Percentiles rank a stretch among this genome's conserved stretches.
These are phyloP conservation scores for Proterorhinus semilunaris DNA, from an alignment of 2,113 vertebrate species.

Conservation along the genomic window DNA sequence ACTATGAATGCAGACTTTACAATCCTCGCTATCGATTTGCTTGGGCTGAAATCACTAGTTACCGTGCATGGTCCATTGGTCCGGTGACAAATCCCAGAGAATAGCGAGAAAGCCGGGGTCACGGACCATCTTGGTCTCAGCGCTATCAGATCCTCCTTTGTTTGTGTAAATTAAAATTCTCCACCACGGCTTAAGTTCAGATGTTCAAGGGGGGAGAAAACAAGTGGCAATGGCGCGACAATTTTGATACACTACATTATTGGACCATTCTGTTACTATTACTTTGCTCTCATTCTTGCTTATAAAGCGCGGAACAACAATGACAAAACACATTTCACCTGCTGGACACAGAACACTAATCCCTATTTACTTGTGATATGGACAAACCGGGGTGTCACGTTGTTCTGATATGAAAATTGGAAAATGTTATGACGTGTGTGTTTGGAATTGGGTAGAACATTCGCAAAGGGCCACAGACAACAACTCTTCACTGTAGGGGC, in stretches of 20 bases:
- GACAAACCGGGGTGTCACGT: constrained; percentile 1
- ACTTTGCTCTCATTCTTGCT: constrained; percentile 20
- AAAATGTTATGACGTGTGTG: neutral
- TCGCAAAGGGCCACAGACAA: constrained; percentile 5
- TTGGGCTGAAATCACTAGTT: constrained; percentile 35
- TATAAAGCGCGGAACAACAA: constrained; percentile 9
- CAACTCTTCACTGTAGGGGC: constrained; percentile 14
- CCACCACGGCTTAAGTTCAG: constrained; percentile 20
- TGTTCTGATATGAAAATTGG: neutral
- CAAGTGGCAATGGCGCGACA: neutral
- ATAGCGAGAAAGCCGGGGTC: constrained; percentile 12
- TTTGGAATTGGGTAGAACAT: neutral
- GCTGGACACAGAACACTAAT: constrained; percentile 12
- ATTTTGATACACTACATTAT: constrained; percentile 24
- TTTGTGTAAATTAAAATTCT: constrained; percentile 35
- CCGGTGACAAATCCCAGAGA: constrained; percentile 28
- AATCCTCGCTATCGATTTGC: constrained; percentile 67
- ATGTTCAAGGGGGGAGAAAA: constrained; percentile 25
- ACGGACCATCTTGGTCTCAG: constrained; percentile 19
- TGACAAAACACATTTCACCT: constrained; percentile 7
- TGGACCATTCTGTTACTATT: constrained; percentile 27
- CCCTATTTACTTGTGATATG: constrained; percentile 9
- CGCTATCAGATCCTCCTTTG: constrained; percentile 36
- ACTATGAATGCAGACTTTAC: constrained; percentile 59
- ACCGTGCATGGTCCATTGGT: constrained; percentile 44